phyloP scores from a whole-genome alignment of 2,113 vertebrate genomes.

The Pangasianodon gigas region DNA sequence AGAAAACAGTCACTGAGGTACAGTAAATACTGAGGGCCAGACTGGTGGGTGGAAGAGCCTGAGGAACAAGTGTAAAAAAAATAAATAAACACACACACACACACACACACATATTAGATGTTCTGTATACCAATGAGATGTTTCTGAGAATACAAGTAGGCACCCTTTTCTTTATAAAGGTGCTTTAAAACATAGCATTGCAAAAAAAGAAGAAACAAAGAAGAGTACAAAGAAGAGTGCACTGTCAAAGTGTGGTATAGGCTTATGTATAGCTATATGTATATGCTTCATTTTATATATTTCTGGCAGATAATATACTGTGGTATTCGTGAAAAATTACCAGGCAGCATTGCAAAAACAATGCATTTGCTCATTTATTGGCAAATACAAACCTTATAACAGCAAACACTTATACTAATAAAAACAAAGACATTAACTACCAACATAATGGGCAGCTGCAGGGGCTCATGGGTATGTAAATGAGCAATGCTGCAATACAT shows the following conservation, averaged over 20 bases:
- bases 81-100: conserved; percentile 8
- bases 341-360: neutral
- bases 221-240: neutral
- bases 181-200: neutral
- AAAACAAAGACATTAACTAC: neutral
- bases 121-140: neutral
- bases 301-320: neutral
- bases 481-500: neutral
- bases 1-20: conserved; percentile 84
- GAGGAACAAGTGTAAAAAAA: conserved; percentile 11
- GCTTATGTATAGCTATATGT: neutral
- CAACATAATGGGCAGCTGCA: neutral
- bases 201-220: neutral
- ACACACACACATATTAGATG: conserved; percentile 20
- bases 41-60: conserved; percentile 89
- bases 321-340: neutral
- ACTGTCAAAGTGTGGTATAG: too few species aligned
- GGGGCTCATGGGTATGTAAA: neutral
- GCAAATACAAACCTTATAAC: neutral
- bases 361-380: neutral
- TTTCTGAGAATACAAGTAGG: neutral
- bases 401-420: neutral
- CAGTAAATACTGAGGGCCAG: conserved; percentile 90
- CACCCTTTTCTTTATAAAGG: neutral
- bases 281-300: neutral